Evolutionary conservation across 1,140 invertebrate species (phyloP).

Genomic region (Drosophila kohkoa): DNA sequence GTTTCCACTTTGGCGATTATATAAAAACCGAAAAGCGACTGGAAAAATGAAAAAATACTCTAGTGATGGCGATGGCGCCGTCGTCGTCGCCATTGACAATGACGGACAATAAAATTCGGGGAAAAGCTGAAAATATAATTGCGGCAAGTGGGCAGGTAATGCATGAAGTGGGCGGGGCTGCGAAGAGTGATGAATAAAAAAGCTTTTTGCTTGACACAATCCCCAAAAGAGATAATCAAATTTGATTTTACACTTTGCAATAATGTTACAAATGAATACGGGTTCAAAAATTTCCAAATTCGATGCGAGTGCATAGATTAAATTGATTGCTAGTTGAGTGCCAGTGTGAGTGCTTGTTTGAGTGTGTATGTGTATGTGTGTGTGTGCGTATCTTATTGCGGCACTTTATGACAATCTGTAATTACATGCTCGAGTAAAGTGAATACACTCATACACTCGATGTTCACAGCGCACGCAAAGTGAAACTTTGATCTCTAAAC

Average conservation of each 20-base stretch:
- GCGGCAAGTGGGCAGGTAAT: conserved; percentile 10
- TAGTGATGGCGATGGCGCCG: neutral
- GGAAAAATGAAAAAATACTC: conserved; percentile 28
- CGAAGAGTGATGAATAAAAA: neutral
- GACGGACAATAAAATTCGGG: conserved; percentile 30
- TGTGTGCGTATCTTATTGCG: conserved; percentile 19
- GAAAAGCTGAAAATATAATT: conserved; percentile 35
- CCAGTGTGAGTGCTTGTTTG: conserved; percentile 2
- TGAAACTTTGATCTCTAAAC: conserved; percentile 48
- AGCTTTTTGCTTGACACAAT: conserved; percentile 32
- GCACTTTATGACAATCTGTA: conserved; percentile 38
- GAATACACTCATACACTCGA: conserved; percentile 16
- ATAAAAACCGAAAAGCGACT: conserved; percentile 17
- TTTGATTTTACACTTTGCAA: conserved; percentile 40
- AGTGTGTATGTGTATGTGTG: neutral
- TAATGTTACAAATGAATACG: conserved; percentile 20
- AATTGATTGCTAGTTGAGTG: conserved; percentile 44
- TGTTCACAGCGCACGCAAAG: conserved; percentile 25
- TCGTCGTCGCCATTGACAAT: conserved; percentile 40
- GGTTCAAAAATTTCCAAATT: conserved; percentile 16
- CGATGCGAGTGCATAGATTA: conserved; percentile 41
- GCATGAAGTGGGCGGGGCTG: neutral
- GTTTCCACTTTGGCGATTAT: conserved; percentile 36
- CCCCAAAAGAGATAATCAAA: conserved; percentile 43
- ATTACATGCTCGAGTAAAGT: conserved; percentile 41